phyloP scores from a whole-genome alignment of 2,113 vertebrate species.

The Anseranas semipalmata region DNA sequence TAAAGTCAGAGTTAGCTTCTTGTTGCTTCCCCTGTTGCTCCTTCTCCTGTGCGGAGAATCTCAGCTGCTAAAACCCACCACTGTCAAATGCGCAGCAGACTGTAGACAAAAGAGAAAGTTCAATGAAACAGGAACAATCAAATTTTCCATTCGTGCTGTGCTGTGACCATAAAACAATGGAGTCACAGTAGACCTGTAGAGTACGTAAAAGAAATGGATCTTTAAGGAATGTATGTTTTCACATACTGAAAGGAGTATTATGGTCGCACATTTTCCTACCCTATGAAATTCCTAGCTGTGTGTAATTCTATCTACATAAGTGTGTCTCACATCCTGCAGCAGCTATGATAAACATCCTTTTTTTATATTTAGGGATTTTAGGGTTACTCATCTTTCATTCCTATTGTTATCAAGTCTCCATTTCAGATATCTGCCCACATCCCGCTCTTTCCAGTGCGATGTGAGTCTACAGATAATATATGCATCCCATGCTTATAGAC shows the following conservation, averaged over 20 bases:
- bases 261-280: neutral
- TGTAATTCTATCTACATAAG: constrained; percentile 17
- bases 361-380: constrained; percentile 41
- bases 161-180: neutral
- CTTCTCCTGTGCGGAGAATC: neutral
- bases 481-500: neutral
- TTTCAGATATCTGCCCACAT: constrained; percentile 8
- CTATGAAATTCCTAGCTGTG: neutral
- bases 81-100: neutral
- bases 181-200: neutral
- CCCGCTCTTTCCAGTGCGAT: neutral
- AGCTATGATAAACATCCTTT: constrained; percentile 44
- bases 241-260: neutral
- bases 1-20: neutral
- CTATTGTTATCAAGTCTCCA: constrained; percentile 67
- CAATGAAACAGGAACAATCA: neutral
- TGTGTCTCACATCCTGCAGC: constrained; percentile 40
- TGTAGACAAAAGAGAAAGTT: neutral
- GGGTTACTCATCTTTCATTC: constrained; percentile 67
- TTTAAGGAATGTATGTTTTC: constrained; percentile 1
- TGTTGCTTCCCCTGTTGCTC: neutral
- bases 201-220: neutral
- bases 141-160: neutral
- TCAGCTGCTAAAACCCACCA: neutral
- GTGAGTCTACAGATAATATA: neutral